Conservation (phyloP, 2,113 vertebrate genomes). For the Onychorhynchus coronatus region DNA sequence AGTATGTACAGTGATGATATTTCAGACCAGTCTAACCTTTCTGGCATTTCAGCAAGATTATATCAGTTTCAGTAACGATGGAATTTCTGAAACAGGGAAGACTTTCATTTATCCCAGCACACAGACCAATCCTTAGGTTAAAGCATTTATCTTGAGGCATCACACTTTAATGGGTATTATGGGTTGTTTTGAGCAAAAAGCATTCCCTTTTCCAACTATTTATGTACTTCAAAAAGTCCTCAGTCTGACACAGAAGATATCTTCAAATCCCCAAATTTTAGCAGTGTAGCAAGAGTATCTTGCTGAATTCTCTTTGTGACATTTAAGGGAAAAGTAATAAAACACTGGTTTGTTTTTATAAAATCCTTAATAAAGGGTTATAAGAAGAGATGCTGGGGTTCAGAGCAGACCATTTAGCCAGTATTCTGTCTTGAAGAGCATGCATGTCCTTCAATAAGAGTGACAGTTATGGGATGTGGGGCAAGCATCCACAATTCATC, state of each 20-base stretch:
- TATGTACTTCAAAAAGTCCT: background rate
- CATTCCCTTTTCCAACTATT: background rate
- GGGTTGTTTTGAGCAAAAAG: background rate
- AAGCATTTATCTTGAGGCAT: background rate
- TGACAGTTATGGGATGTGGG: background rate
- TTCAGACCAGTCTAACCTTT: background rate
- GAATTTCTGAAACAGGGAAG: background rate
- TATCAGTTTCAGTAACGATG: background rate
- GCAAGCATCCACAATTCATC: background rate
- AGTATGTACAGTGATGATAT: background rate
- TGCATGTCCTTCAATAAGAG: background rate
- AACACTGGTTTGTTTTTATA: background rate
- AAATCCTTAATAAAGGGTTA: background rate
- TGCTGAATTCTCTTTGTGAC: background rate
- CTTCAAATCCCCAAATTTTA: background rate
- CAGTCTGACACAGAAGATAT: background rate
- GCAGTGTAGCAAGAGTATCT: background rate
- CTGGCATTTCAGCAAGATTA: background rate
- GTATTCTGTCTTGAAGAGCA: background rate
- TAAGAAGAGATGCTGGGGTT: background rate
- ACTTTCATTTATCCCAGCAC: background rate
- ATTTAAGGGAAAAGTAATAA: background rate
- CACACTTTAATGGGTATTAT: background rate
- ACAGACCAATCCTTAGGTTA: background rate
- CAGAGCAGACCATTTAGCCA: background rate